These are phyloP conservation scores for Smithornis capensis DNA, from an alignment of 2,113 vertebrate species.

Conservation along the genomic window DNA sequence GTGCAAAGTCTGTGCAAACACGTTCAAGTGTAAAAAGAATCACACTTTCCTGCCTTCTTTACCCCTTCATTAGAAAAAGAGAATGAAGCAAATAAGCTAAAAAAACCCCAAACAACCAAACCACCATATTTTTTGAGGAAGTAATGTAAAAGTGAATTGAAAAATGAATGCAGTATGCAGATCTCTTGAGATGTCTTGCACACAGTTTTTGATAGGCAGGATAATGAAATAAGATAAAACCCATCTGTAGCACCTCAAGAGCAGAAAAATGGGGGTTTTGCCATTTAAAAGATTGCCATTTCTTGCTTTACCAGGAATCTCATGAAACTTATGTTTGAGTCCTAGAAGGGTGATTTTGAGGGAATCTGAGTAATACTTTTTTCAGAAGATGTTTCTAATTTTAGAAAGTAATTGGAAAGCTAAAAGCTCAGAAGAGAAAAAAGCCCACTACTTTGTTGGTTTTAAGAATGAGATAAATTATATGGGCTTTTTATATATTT, in stretches of 20 bases:
- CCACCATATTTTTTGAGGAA: background rate
- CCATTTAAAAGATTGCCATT: background rate
- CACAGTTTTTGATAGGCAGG: background rate
- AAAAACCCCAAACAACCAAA: fast-evolving
- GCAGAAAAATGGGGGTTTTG: background rate
- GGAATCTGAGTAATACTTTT: background rate
- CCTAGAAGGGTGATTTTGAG: background rate
- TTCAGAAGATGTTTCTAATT: background rate
- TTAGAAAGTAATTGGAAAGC: background rate
- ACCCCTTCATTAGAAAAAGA: background rate
- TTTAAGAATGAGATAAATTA: background rate
- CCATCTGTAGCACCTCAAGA: background rate
- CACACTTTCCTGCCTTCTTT: background rate
- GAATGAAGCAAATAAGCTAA: background rate
- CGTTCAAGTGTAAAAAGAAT: background rate
- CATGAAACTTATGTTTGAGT: background rate
- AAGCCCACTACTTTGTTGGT: fast-evolving
- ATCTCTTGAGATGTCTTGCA: background rate
- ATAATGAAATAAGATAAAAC: background rate
- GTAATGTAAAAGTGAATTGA: background rate
- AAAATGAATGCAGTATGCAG: background rate
- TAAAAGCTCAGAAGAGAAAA: background rate
- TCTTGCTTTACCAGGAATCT: background rate
- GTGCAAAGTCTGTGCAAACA: background rate
- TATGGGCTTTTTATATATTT: background rate